A percentile compares a stretch with the other conserved stretches of the same genome.
Evolutionary conservation across 23 tunicate species (phyloP).

Genomic region (Trididemnum nubilum): DNA sequence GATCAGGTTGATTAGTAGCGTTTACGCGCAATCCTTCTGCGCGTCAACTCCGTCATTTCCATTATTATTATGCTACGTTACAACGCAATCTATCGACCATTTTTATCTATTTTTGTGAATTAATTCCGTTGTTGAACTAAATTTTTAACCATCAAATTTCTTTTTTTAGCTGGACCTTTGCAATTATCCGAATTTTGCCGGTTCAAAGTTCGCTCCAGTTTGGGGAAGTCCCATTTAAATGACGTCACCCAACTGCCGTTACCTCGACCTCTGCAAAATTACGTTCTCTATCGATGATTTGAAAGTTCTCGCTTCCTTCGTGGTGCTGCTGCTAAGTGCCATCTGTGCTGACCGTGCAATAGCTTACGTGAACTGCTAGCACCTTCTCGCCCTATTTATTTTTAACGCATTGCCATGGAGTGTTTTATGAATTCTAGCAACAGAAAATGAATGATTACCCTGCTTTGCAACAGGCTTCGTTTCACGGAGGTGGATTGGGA

Average conservation of each 20-base stretch:
- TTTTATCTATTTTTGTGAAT: too few relatives aligned
- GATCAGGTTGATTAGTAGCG: too few relatives aligned
- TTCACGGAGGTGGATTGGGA: too few relatives aligned
- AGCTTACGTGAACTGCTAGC: background rate
- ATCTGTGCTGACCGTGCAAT: conserved; percentile 1
- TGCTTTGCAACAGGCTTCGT: too few relatives aligned
- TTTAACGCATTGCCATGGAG: background rate
- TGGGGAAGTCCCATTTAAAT: conserved; percentile 49
- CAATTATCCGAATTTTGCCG: conserved; percentile 84
- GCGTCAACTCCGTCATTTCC: too few relatives aligned
- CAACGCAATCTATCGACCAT: too few relatives aligned
- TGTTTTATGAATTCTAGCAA: background rate
- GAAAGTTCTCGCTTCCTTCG: background rate
- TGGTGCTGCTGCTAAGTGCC: conserved; percentile 21
- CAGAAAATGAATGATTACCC: too few relatives aligned
- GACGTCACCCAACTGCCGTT: conserved; percentile 58
- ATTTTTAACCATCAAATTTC: too few relatives aligned
- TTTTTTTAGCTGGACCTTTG: conserved; percentile 79
- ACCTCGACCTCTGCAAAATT: conserved; percentile 58
- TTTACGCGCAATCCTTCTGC: too few relatives aligned
- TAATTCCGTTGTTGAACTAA: too few relatives aligned
- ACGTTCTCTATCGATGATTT: conserved; percentile 74
- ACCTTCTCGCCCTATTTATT: background rate
- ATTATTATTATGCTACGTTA: too few relatives aligned
- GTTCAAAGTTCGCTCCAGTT: conserved; percentile 55